Evolutionary conservation across 2,888 invertebrate genomes (phyloP), one percentile per base, ranked within the genome.

Genomic region (Lepeophtheirus nordmannii): DNA sequence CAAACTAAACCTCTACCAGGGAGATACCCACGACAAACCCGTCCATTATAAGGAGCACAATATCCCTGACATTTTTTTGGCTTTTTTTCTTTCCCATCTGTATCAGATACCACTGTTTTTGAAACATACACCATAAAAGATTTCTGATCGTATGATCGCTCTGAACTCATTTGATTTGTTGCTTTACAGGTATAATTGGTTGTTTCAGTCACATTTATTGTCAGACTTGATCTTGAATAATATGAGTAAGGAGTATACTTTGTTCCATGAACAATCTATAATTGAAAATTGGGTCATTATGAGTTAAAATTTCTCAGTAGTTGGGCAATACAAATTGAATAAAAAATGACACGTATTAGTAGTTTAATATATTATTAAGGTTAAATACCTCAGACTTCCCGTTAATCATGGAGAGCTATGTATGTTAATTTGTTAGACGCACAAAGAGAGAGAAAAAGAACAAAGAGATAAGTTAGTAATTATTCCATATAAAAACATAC

Each of bases 31-130:
- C 74, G 73, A 75, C 89, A 89, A 71, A 87, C 82, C 74, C 86
- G 84, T 67, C 91, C 92, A 79, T 84, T 85, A 76, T 92, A 92
- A 46, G 85, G 85, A 66, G 86, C 87, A 79, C 92, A 92, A 76
- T 86, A 87, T 68, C 89, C 86, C 17, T 71, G 62, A 58, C 30
- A 39, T 17, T 62, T 58, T 20, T 14, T 20, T 58, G 22, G 22
- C 12, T 58, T 23, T 10, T 1, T 3, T 58, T 12, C 14, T 20
- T 23, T 53, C 8, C n/a, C 17, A 53, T 53, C n/a, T 8, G 17
- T 38, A 61, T 38, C 37, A 30, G 39, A n/a, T 2, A 12, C 10
- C 23, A 23, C 61, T 61, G 1, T 12, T 9, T 61, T 9, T n/a
- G 39, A 20, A 17, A 62, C 62, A 17, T 62, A 62, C 20, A 62